phyloP scores from a whole-genome alignment of 2,888 invertebrate genomes.

The Cynaeus angustus region DNA sequence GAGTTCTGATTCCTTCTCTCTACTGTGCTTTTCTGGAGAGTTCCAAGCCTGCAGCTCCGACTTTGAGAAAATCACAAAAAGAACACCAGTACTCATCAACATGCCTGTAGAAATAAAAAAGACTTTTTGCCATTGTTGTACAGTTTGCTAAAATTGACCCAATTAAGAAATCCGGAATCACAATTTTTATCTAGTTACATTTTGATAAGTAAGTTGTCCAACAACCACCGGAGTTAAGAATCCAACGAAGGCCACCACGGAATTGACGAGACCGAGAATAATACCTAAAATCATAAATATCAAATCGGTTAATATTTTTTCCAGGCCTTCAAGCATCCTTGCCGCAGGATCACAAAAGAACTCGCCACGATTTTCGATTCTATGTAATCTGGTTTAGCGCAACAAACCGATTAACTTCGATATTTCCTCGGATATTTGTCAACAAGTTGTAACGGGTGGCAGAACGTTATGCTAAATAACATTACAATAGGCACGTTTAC shows the following conservation, averaged over 20 bases:
- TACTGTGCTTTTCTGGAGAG: slow-evolving; percentile 60
- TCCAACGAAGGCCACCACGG: slow-evolving; percentile 75
- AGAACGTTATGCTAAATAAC: not conserved
- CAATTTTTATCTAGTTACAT: slow-evolving; percentile 73
- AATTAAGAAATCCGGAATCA: slow-evolving; percentile 3
- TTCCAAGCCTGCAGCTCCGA: slow-evolving; percentile 78
- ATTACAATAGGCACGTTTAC: slow-evolving; percentile 43
- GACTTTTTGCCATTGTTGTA: slow-evolving; percentile 77
- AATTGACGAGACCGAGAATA: slow-evolving; percentile 77
- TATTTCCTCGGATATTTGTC: slow-evolving; percentile 3
- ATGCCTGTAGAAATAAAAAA: slow-evolving; percentile 75
- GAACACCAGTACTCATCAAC: slow-evolving; percentile 72
- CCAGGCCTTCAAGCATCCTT: no score
- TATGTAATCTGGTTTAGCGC: slow-evolving; percentile 6
- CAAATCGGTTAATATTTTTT: no score
- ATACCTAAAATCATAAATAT: slow-evolving; percentile 69
- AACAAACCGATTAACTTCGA: slow-evolving; percentile 15
- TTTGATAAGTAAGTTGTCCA: slow-evolving; percentile 76
- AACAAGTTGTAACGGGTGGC: not conserved
- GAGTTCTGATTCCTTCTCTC: slow-evolving; percentile 43
- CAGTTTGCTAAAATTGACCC: slow-evolving; percentile 74
- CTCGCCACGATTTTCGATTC: slow-evolving; percentile 2
- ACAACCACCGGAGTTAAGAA: slow-evolving; percentile 78
- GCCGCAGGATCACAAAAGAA: slow-evolving; percentile 6
- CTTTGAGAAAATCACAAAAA: slow-evolving; percentile 75